phyloP scores from a whole-genome alignment of 2,113 vertebrate species.

The Cyprinodon variegatus region DNA sequence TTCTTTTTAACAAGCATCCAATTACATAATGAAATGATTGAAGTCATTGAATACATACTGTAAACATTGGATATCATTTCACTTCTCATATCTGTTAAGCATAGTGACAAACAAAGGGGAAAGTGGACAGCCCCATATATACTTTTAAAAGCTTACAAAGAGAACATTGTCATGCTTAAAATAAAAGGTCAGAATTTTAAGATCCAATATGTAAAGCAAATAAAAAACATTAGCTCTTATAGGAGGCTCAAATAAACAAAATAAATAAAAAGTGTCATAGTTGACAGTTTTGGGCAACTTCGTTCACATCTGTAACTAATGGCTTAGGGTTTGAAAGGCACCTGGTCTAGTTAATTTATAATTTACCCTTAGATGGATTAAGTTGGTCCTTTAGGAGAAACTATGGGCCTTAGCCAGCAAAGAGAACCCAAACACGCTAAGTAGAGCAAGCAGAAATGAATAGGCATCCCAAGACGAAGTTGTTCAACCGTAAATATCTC shows the following conservation, averaged over 20 bases:
- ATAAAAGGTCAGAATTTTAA: background rate
- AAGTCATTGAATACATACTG: too few relatives aligned
- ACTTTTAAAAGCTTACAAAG: background rate
- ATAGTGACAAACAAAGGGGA: too few relatives aligned
- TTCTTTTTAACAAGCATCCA: too few relatives aligned
- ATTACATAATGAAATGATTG: too few relatives aligned
- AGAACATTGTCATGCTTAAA: background rate
- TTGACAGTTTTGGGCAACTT: slow-evolving; percentile 59
- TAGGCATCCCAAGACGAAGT: slow-evolving; percentile 88
- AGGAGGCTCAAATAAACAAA: slow-evolving; percentile 31
- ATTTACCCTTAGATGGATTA: slow-evolving; percentile 92
- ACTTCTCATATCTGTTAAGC: too few relatives aligned
- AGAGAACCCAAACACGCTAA: slow-evolving; percentile 82
- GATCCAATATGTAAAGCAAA: background rate
- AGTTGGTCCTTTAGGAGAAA: slow-evolving; percentile 89
- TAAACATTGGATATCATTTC: too few relatives aligned
- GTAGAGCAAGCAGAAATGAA: slow-evolving; percentile 90
- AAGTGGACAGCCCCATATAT: too few relatives aligned
- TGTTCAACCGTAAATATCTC: slow-evolving; percentile 88
- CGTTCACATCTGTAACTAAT: slow-evolving; percentile 82
- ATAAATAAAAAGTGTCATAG: slow-evolving; percentile 31
- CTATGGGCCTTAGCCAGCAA: slow-evolving; percentile 83
- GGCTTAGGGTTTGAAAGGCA: slow-evolving; percentile 86
- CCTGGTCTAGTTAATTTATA: slow-evolving; percentile 96
- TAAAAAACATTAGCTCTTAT: slow-evolving; percentile 9